Evolutionary conservation across 2,113 vertebrate species (phyloP).

Genomic region (Hippopotamus amphibius): DNA sequence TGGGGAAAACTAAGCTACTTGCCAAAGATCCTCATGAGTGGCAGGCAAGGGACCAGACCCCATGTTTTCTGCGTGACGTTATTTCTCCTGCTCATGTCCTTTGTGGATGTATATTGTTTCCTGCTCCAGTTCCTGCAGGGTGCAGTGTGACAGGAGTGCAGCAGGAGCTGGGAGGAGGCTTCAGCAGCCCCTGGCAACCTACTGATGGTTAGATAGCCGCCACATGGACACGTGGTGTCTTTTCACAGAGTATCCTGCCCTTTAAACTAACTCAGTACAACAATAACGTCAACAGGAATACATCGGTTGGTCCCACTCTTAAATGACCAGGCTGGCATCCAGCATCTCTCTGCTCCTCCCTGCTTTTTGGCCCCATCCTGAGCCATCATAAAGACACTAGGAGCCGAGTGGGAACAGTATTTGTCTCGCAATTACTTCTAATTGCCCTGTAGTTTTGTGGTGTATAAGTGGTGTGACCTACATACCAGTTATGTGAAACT

Average conservation of each 20-base stretch:
- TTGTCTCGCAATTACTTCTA: conserved; percentile 45
- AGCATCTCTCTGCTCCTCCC: neutral
- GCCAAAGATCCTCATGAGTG: neutral
- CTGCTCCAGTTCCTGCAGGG: neutral
- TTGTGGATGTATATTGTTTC: neutral
- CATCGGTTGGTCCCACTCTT: neutral
- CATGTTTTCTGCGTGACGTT: neutral
- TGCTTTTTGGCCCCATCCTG: neutral
- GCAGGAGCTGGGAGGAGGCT: neutral
- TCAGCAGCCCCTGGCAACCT: neutral
- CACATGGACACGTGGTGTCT: neutral
- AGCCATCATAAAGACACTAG: conserved; percentile 19
- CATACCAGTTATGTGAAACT: neutral
- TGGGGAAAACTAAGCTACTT: neutral
- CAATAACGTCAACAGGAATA: neutral
- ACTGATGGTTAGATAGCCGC: neutral
- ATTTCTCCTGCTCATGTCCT: neutral
- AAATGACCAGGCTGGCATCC: neutral
- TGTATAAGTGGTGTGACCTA: conserved; percentile 53
- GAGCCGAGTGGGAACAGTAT: neutral
- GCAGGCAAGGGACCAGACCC: neutral
- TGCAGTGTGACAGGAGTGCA: neutral
- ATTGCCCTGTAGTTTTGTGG: conserved; percentile 37
- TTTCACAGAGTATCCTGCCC: neutral
- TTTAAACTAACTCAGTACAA: neutral